Percentiles rank a stretch among this genome's conserved stretches.
Evolutionary conservation across 2,113 vertebrate genomes (phyloP).

Genomic region (Peromyscus californicus): DNA sequence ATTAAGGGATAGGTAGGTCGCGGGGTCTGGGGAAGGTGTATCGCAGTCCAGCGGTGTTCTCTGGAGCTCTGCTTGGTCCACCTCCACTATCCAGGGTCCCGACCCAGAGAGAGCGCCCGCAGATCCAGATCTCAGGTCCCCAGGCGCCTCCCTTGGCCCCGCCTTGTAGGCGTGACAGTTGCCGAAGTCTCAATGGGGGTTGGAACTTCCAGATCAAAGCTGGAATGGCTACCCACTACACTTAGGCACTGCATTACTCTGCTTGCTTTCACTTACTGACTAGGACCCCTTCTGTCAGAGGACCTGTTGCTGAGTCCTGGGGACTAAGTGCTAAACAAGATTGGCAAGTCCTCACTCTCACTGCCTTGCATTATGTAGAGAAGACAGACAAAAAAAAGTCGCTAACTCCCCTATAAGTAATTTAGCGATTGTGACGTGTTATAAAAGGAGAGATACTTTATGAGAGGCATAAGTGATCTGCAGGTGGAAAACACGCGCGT

Average conservation of each 20-base stretch:
- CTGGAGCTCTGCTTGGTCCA: too few species aligned
- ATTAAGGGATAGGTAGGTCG: too few species aligned
- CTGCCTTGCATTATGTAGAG: background rate
- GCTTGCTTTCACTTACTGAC: background rate
- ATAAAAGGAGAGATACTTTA: background rate
- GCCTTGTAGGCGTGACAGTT: too few species aligned
- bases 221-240: too few species aligned
- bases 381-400: conserved; percentile 12
- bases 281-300: background rate
- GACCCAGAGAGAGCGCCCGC: too few species aligned
- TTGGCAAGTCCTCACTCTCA: background rate
- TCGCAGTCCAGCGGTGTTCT: too few species aligned
- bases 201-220: too few species aligned
- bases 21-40: too few species aligned
- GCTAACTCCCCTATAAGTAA: background rate
- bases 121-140: too few species aligned
- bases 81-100: too few species aligned
- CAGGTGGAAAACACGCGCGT: background rate
- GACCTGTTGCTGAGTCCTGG: background rate
- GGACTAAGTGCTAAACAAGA: background rate
- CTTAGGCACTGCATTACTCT: background rate
- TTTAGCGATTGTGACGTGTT: background rate
- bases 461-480: background rate
- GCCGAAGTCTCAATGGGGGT: too few species aligned
- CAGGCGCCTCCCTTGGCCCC: too few species aligned